These are phyloP conservation scores for Bombus superbus DNA, from an alignment of 1,140 invertebrate genomes.

Conservation along the genomic window DNA sequence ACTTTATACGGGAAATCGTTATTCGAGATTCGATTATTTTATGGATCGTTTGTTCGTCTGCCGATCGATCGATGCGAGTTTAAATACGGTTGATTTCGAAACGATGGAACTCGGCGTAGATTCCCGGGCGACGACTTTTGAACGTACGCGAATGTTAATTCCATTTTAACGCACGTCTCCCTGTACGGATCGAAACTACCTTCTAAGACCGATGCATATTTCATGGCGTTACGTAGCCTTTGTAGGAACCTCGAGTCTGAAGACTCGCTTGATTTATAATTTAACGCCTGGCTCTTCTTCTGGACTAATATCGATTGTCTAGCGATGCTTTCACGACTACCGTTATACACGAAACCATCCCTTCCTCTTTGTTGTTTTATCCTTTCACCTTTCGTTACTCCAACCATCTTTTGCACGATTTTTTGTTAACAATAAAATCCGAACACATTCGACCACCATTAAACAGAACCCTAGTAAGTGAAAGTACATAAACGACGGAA, in stretches of 20 bases:
- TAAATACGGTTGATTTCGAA: background rate
- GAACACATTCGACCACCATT: too few species aligned
- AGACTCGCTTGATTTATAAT: constrained; percentile 78
- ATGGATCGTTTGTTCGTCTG: background rate
- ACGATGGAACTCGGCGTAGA: constrained; percentile 46
- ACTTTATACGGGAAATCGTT: background rate
- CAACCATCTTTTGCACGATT: too few species aligned
- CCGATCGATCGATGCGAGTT: too few species aligned
- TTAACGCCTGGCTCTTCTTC: constrained; percentile 55
- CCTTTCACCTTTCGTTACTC: too few species aligned
- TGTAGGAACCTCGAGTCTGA: constrained; percentile 64
- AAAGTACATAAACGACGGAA: background rate
- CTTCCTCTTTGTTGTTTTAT: background rate
- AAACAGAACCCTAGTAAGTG: too few species aligned
- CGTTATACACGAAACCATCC: constrained; percentile 29
- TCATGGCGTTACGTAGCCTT: constrained; percentile 70
- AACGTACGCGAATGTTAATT: constrained; percentile 76
- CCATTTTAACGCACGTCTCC: constrained; percentile 74
- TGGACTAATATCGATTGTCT: constrained; percentile 71
- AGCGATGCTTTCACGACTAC: constrained; percentile 65
- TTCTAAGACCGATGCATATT: constrained; percentile 81
- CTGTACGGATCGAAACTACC: constrained; percentile 72
- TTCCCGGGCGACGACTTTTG: constrained; percentile 35
- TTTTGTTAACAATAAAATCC: too few species aligned
- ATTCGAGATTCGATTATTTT: background rate